Evolutionary conservation across 1,140 invertebrate species (phyloP), one percentile per base, ranked within the genome.

Genomic region (Batillaria attramentaria): DNA sequence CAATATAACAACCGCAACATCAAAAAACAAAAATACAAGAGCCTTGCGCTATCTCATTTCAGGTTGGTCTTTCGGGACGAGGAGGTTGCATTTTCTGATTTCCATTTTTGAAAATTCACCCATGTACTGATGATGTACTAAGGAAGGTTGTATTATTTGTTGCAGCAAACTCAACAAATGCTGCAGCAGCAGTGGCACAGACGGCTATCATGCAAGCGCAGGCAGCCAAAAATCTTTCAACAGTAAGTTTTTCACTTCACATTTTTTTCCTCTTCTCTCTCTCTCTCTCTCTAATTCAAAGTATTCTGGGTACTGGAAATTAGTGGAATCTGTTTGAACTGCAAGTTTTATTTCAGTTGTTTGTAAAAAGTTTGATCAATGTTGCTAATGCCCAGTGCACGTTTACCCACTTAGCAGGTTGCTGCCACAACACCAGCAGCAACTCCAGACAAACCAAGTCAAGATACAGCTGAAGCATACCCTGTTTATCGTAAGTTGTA

Each of bases 151-250:
- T 8, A 28, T n/a, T 24, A 60, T 60, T 13, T 73, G 73, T 82
- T 84, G 6, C 73, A 87, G 87, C 86, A 84, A 94, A 93, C 77
- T 91, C 94, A 20, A 95, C 94, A 0, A 97, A 97, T 91, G 95
- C 96, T 3, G 96, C 96, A 6, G 96, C 96, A 8, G 96, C 96
- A 43, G 95, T 97, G 0, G 96, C 96, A 0, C 95, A 97, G 80
- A 96, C 95, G 6, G 96, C 96, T 18, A 96, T 98, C 70, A 93
- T 94, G 83, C 95, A 95, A 69, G 92, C 95, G 31, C 94, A 96
- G 80, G 87, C 90, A 77, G 85, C 86, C 5, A 89, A 88, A 80
- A 76, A 82, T 31, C 83, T 79, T 37, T 72, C 84, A 76, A 79
- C 75, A 76, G 60, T 74, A 78, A 62, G 69, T 65, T 24, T 50